Evolutionary conservation across 2,113 vertebrate genomes (phyloP), one percentile per base, ranked within the genome.

Genomic region (Alces alces): DNA sequence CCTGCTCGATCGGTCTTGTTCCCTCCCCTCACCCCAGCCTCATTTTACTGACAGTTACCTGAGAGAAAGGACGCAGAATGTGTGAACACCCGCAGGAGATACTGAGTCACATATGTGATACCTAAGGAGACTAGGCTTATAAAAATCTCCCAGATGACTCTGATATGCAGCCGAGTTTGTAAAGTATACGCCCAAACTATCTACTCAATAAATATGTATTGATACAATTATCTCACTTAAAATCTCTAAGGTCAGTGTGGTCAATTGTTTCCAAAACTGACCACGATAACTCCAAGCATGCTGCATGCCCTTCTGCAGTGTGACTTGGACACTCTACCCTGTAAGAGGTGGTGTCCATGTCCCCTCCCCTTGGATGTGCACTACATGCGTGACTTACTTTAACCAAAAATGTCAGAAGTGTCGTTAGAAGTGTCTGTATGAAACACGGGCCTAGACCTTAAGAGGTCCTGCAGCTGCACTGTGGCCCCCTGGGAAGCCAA

Each of bases 101-200:
- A 8, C 47, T 78, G 27, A 97, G 43, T 95, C 76, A 96, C 19
- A 5, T 1, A 87, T 93, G 57, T 79, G 52, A 33, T 61, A 73
- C 89, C 92, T 39, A 94, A 78, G 43, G 66, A 95, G 73, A 58
- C 52, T 39, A 78, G 39, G 73, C 78, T 91, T 89, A 2, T 92
- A 90, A 93, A 97, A 96, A 91, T 33, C 52, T 91, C 64, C 57
- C 87, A 96, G 30, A 30, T 73, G 55, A 96, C 60, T 61, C 57
- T 73, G 2, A 86, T 43, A 58, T 9, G 23, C 43, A 89, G 78
- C 36, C 57, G 92, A 64, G 58, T 58, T 39, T 84, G 10, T 94
- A 92, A 92, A 91, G 82, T 52, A 87, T 33, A 86, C 25, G 50
- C 9, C 39, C 89, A 95, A 90, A 93, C 54, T 78, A 55, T 19